These are phyloP conservation scores for Oreotrochilus melanogaster DNA, from an alignment of 2,113 vertebrate genomes.

Conservation along the genomic window DNA sequence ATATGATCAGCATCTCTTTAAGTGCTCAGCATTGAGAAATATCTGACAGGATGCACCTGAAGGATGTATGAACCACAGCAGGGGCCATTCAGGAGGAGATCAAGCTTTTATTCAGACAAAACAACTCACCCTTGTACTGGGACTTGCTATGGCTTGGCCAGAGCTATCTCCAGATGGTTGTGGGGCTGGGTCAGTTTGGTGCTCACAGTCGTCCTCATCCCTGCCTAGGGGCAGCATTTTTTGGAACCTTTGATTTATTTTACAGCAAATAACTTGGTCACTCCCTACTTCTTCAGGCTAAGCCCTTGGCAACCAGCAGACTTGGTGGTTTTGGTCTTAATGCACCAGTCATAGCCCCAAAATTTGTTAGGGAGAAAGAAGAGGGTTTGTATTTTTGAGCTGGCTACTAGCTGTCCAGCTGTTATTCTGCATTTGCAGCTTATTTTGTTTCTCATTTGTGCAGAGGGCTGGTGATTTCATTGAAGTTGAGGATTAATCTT, in stretches of 20 bases:
- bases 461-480: background rate
- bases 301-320: background rate
- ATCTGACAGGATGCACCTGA: constrained; percentile 74
- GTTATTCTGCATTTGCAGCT: background rate
- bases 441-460: background rate
- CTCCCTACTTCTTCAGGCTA: background rate
- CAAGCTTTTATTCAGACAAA: background rate
- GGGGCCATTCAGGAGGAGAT: background rate
- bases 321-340: background rate
- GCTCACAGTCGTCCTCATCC: fast-evolving
- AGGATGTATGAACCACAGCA: constrained; percentile 38
- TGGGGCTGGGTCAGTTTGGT: background rate
- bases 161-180: fast-evolving
- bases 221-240: background rate
- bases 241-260: background rate
- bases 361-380: background rate
- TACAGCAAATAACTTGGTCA: background rate
- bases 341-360: fast-evolving
- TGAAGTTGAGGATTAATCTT: too few relatives aligned
- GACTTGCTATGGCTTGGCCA: background rate
- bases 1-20: background rate
- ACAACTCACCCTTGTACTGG: background rate
- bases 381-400: background rate
- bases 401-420: background rate
- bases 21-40: background rate